Evolutionary conservation across 2,797 vertebrate genomes (phyloP), one percentile per base, ranked within the genome.

Genomic region (Petrocephalus schoutedeni): DNA sequence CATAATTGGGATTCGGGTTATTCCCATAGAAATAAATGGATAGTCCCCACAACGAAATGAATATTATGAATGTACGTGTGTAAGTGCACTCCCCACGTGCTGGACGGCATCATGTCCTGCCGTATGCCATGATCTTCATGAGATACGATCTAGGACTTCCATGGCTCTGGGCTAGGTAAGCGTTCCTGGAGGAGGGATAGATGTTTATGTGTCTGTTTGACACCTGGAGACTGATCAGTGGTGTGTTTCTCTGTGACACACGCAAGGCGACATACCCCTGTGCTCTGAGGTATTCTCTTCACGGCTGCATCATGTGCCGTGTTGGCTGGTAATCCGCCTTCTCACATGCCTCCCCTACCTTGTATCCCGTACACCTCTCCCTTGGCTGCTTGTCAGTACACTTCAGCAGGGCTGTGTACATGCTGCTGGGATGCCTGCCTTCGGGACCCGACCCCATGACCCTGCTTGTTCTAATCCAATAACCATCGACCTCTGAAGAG

Each of bases 401-500:
- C 16, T 21, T 71, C 77, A 45, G 80, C 23, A 4, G 21, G 21
- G 49, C 51, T 49, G 23, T 51, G 51, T 28, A 54, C 49, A 51
- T 51, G 21, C 21, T 3, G 21, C 80, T 12, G 1, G 71, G 80
- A 83, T 58, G n/a, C 32, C 56, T 9, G 32, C 56, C 54, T 58
- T 3, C 9, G 19, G 23, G 56, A 86, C 8, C 7, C 59, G 84
- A 59, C 54, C 84, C 84, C 14, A 85, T 57, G 32, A 9, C 84
- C 56, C 56, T 58, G 41, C 32, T 41, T 21, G 84, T 86, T 86
- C 84, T 32, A 86, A 45, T 86, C 84, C 28, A 58, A 58, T 86
- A 59, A 36, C 8, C 19, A 4, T 21, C 57, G 28, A 36, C 84
- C 54, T 10, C 21, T 58, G 54, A 32, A 59, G 56, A 86, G 32